Percentiles rank a stretch among this genome's conserved stretches.
Conservation (phyloP, 2,888 invertebrate species). For the Ophonus ardosiacus region DNA sequence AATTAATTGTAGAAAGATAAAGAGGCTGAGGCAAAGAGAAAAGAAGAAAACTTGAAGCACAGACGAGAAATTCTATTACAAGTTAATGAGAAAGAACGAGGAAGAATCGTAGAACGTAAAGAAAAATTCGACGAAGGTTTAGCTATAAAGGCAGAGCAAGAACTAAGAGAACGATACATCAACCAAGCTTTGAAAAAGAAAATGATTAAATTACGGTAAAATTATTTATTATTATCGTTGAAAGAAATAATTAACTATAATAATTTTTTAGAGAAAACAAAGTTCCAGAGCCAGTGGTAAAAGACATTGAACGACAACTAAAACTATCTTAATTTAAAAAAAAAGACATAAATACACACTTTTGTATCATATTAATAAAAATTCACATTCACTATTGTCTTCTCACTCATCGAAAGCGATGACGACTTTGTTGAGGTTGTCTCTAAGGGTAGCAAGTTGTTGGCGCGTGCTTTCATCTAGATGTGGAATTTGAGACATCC, state of each 20-base stretch:
- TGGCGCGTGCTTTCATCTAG: constrained; percentile 74
- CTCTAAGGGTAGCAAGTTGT: constrained; percentile 77
- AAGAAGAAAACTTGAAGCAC: constrained; percentile 77
- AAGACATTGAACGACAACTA: constrained; percentile 60
- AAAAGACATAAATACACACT: background rate
- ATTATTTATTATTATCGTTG: background rate
- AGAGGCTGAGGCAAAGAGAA: constrained; percentile 74
- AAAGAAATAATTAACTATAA: background rate
- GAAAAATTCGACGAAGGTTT: constrained; percentile 83
- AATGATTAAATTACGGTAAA: constrained; percentile 78
- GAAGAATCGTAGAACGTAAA: constrained; percentile 80
- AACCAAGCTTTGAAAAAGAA: constrained; percentile 78
- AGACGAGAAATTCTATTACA: constrained; percentile 83
- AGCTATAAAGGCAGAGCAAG: constrained; percentile 80
- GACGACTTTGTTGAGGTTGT: constrained; percentile 74
- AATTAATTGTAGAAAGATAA: constrained; percentile 68
- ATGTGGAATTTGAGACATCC: constrained; percentile 74
- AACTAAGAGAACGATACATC: constrained; percentile 77
- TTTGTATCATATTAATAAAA: constrained; percentile 6
- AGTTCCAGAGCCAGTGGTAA: constrained; percentile 58
- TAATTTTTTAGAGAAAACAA: constrained; percentile 50
- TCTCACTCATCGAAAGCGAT: constrained; percentile 1
- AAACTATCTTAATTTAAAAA: constrained; percentile 35
- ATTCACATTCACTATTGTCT: background rate
- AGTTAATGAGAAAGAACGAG: constrained; percentile 84